Evolutionary conservation across 2,797 vertebrate genomes (phyloP).

Genomic region (Naso thynnoides): DNA sequence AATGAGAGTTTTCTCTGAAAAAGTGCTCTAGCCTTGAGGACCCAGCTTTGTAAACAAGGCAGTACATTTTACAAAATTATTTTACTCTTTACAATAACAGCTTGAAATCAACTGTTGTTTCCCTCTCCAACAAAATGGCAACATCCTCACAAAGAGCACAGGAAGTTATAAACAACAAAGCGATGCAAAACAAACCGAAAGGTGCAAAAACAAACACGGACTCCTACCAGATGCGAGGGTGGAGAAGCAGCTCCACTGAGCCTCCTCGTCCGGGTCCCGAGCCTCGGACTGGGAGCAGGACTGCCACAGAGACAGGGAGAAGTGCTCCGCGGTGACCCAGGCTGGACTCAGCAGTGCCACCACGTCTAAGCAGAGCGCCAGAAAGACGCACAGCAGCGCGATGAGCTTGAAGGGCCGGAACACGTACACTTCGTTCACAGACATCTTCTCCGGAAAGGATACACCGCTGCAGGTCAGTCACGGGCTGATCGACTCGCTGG

Average conservation of each 20-base stretch:
- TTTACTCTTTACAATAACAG: not conserved
- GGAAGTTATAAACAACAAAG: not conserved
- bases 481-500: conserved; percentile 26
- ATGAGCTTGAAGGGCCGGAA: conserved; percentile 87
- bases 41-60: not conserved
- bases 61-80: not conserved
- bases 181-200: not conserved
- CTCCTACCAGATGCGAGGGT: conserved; percentile 84
- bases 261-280: conserved; percentile 28
- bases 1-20: not conserved
- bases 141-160: not conserved
- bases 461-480: conserved; percentile 22
- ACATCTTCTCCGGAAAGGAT: conserved; percentile 73
- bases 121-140: not conserved
- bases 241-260: conserved; percentile 84
- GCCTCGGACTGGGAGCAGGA: conserved; percentile 78
- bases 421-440: conserved; percentile 81
- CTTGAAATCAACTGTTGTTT: too few species aligned
- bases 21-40: not conserved
- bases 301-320: conserved; percentile 88
- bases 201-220: not conserved
- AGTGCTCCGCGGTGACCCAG: conserved; percentile 89
- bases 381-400: conserved; percentile 86
- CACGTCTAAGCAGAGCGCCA: conserved; percentile 85
- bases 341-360: conserved; percentile 87